Conservation (phyloP, 2,888 invertebrate genomes). For the Chouioia cunea region DNA sequence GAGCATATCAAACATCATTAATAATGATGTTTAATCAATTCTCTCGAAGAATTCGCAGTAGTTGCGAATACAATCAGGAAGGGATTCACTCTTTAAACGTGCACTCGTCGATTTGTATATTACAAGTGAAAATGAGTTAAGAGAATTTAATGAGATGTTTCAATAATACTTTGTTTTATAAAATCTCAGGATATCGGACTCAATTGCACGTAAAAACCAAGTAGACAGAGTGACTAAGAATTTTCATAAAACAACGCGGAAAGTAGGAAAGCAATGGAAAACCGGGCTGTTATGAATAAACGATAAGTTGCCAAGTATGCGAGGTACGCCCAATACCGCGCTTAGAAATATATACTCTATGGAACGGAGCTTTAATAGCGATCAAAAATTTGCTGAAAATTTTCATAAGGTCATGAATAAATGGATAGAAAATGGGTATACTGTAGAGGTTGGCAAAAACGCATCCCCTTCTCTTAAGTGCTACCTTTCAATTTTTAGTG, state of each 20-base stretch:
- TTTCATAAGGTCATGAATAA: slow-evolving; percentile 29
- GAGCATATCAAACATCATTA: no score
- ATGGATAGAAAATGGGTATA: slow-evolving; percentile 27
- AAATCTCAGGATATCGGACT: no score
- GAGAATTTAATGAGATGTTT: no score
- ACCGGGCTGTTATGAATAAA: slow-evolving; percentile 39
- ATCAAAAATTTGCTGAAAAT: slow-evolving; percentile 7
- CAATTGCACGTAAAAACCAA: no score
- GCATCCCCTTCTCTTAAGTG: not conserved
- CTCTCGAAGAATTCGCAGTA: no score
- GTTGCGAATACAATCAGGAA: no score
- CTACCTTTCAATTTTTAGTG: slow-evolving; percentile 29
- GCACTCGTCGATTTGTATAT: no score
- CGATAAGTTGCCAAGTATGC: not conserved
- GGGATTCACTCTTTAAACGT: no score
- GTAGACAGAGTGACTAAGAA: slow-evolving; percentile 10
- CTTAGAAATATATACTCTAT: slow-evolving; percentile 13
- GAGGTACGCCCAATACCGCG: slow-evolving; percentile 9
- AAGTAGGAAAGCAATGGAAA: slow-evolving; percentile 19
- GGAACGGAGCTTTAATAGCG: slow-evolving; percentile 29
- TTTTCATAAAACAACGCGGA: not conserved
- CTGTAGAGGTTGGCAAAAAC: not conserved
- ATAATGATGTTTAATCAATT: no score
- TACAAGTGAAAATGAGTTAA: no score
- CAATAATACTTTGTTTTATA: no score